Percentiles rank a stretch among this genome's conserved stretches.
These are phyloP conservation scores for Pollenia labialis DNA, from an alignment of 2,888 invertebrate species.

Conservation along the genomic window DNA sequence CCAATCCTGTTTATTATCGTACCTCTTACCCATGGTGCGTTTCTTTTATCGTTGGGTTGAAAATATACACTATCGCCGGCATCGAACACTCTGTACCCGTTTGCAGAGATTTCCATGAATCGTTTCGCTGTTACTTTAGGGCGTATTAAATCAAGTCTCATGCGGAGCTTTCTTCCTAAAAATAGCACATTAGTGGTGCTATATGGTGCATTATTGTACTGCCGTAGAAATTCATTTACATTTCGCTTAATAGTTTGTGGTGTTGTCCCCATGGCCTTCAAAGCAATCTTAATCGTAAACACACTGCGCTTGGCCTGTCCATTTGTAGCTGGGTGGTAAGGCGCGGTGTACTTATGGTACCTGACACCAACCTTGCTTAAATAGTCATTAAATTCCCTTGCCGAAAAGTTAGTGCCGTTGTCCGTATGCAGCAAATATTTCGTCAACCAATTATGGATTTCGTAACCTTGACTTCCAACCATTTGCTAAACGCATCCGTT, in stretches of 20 bases:
- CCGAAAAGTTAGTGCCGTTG: background rate
- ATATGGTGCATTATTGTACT: constrained; percentile 30
- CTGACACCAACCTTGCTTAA: background rate
- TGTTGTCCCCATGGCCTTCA: constrained; percentile 61
- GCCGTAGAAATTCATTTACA: background rate
- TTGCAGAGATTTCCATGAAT: no score
- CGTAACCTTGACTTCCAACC: no score
- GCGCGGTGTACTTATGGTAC: constrained; percentile 3
- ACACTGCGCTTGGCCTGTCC: constrained; percentile 25
- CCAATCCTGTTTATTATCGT: background rate
- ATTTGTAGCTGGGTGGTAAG: constrained; percentile 1
- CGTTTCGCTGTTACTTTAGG: background rate
- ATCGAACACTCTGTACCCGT: no score
- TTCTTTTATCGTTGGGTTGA: no score
- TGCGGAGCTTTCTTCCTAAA: background rate
- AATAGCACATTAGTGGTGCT: background rate
- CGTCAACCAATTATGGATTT: no score
- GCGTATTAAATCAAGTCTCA: no score
- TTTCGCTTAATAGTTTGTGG: constrained; percentile 29
- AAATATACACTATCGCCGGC: no score
- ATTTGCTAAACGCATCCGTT: no score
- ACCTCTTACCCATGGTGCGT: background rate
- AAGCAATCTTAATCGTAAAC: constrained; percentile 60
- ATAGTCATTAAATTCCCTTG: background rate
- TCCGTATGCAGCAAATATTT: no score